Evolutionary conservation across 2,888 invertebrate species (phyloP), one percentile per base, ranked within the genome.

Genomic region (Agrotis segetum): DNA sequence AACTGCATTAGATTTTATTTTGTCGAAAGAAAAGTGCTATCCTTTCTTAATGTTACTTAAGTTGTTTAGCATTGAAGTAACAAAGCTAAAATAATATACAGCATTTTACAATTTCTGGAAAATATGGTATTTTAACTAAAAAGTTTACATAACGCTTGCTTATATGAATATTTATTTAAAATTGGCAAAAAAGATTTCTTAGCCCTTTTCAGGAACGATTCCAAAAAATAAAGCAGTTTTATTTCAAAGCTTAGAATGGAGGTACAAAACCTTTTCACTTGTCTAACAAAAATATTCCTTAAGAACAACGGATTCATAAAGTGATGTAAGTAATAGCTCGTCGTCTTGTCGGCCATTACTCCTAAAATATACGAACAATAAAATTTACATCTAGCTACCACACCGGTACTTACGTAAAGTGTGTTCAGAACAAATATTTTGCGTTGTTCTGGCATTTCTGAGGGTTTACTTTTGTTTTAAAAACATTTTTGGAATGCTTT

Each of bases 301-400:
- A 21, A 59, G 2, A 67, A 74, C 34, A 74, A 67, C 59, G 50
- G n/a, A 49, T 59, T 40, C 34, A 50, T 74, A 80, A 79, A 59
- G 49, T 67, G 53, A n/a, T 74, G 2, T 53, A 46, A n/a, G 49
- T 63, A 60, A 80, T 63, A 46, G 17, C 74, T 59, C 40, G 24
- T 67, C 40, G 74, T 59, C 67, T 14, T 74, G 46, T 3, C 17
- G 24, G 21, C 53, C 44, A 47, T 52, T 52, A 60, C 47, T 16
- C 46, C 40, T 55, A 67, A 80, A 80, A 80, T 67, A 80, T 64
- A 68, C 64, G 77, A 52, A 64, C 60, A 75, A 67, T 67, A 60
- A 77, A 77, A 66, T 79, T 67, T 61, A 64, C 60, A 68, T 80
- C 56, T 49, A 68, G 29, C 60, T 60, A 47, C 50, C 34, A 50